Evolutionary conservation across 1,140 invertebrate genomes (phyloP), one percentile per base, ranked within the genome.

Genomic region (Drosophila navojoa): DNA sequence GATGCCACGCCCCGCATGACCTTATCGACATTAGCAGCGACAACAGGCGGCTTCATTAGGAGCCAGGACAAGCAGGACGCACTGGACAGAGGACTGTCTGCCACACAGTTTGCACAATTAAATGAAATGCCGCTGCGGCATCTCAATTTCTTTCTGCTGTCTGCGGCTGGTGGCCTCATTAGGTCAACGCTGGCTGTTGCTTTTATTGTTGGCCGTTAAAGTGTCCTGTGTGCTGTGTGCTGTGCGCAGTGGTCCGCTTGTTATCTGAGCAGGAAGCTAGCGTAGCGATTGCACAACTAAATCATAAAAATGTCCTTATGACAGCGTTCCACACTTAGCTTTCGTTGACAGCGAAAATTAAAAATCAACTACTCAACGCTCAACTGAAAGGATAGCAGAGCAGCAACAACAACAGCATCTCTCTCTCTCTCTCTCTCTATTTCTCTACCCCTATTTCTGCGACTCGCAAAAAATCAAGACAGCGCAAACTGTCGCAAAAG

Each of bases 11-110:
- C 76, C 72, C 7, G 32, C 25, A 59, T 70, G 77, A 85, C 80
- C 80, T 85, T 84, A 84, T 84, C 81, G 70, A 73, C 74, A 76
- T 76, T 76, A 68, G 63, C 62, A 67, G 58, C 63, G 52, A 54
- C 62, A 63, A 71, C 77, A 53, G 44, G 64, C 64, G 22, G 58
- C 63, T 82, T 82, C 79, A 82, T 82, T 82, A 82, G 76, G 29
- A 67, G 57, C 50, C 22, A 42, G 60, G 35, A 27, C 15, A 22
- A 22, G 9, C 42, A 44, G 42, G 42, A 44, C 42, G 10, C 42
- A 11, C 27, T 45, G 29, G 40, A 38, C 22, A n/a, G 27, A 9
- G 50, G 40, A 53, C 53, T 57, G 19, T 52, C 38, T 60, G 42
- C 22, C 68, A 42, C 32, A 52, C 29, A 75, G 72, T 71, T 75